phyloP scores from a whole-genome alignment of 1,140 invertebrate genomes.

The Augochlora pura region DNA sequence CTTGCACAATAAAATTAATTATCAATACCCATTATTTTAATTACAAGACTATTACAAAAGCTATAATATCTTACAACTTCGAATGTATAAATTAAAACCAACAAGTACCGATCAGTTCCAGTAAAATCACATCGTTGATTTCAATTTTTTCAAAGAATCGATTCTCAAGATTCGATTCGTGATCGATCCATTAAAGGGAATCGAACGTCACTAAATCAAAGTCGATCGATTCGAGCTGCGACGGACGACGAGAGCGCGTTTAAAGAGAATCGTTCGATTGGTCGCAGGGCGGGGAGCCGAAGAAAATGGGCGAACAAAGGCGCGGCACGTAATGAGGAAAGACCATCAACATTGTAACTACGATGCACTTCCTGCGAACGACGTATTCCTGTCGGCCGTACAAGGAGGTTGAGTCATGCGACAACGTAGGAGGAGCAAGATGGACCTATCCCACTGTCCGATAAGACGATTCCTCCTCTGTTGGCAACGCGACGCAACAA shows the following conservation, averaged over 20 bases:
- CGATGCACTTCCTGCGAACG: constrained; percentile 51
- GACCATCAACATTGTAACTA: constrained; percentile 38
- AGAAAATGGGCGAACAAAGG: constrained; percentile 28
- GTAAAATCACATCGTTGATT: too few relatives aligned
- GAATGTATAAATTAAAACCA: too few relatives aligned
- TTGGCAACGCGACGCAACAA: not conserved
- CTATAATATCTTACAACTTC: too few relatives aligned
- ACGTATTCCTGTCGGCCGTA: constrained; percentile 49
- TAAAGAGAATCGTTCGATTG: not conserved
- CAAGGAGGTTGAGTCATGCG: constrained; percentile 70
- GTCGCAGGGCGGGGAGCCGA: not conserved
- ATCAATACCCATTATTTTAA: too few relatives aligned
- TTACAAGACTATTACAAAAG: too few relatives aligned
- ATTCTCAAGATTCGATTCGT: too few relatives aligned
- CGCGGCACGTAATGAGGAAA: constrained; percentile 54
- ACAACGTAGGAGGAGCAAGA: constrained; percentile 68
- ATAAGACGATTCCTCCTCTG: constrained; percentile 25
- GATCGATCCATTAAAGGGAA: too few relatives aligned
- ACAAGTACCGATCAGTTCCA: too few relatives aligned
- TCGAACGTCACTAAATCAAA: not conserved
- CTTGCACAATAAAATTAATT: too few relatives aligned
- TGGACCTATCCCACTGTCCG: constrained; percentile 50
- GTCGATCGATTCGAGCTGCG: not conserved
- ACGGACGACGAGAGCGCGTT: not conserved
- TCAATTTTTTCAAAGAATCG: too few relatives aligned